These are phyloP conservation scores for Argyrosomus japonicus DNA, from an alignment of 2,113 vertebrate genomes.

Conservation along the genomic window DNA sequence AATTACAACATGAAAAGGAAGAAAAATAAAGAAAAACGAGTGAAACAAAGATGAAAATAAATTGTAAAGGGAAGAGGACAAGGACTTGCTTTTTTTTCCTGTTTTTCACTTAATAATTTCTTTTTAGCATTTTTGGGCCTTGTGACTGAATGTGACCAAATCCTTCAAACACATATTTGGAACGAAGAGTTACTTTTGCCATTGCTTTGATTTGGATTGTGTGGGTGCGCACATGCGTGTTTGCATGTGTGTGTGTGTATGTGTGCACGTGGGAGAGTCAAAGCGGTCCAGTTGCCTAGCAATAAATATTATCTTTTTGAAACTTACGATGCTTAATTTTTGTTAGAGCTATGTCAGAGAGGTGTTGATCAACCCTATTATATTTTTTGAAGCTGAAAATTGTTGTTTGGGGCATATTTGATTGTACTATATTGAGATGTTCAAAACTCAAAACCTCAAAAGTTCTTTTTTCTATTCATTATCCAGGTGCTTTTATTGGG, in stretches of 20 bases:
- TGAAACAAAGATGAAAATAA: conserved; percentile 25
- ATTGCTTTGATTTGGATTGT: conserved; percentile 12
- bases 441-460: not conserved
- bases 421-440: not conserved
- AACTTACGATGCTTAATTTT: not conserved
- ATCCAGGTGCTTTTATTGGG: not conserved
- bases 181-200: not conserved
- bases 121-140: conserved; percentile 41
- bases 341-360: not conserved
- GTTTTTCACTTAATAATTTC: conserved; percentile 39
- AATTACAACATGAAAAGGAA: conserved; percentile 70
- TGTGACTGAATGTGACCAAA: conserved; percentile 27
- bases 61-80: conserved; percentile 21
- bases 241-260: not conserved
- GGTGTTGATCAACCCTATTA: not conserved
- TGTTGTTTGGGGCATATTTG: no score
- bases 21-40: not conserved
- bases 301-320: conserved; percentile 28
- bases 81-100: conserved; percentile 24
- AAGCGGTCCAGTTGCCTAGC: conserved; percentile 27
- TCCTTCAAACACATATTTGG: conserved; percentile 37
- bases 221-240: not conserved
- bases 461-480: not conserved
- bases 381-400: not conserved
- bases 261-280: conserved; percentile 9